Evolutionary conservation across 2,113 vertebrate species (phyloP), one percentile per base, ranked within the genome.

Genomic region (Toxotes chatareus): DNA sequence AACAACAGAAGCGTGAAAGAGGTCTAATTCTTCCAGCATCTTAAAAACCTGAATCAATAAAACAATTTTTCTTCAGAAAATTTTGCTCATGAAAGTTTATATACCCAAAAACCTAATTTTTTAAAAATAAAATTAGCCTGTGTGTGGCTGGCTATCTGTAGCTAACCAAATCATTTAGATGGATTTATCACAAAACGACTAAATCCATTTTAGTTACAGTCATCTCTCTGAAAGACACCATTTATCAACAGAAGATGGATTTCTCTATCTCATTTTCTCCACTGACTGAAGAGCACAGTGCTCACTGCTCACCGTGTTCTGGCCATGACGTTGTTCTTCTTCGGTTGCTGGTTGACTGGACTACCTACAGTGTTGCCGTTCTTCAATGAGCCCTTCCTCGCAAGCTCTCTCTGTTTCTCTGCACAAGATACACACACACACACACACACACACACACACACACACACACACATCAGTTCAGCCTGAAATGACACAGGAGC

Each of bases 251-350:
- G 38, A 51, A 19, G 21, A 40, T 6, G 21, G 34, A 53, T 16
- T 16, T 47, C 14, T 1, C 13, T 34, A 44, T 42, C 0, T 57
- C 19, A 34, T 69, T 79, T 61, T 63, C 65, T 40, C 66, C 5
- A 38, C 0, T 11, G 53, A n/a, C 31, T 4, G 1, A 10, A 12
- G 3, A 62, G 23, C 34, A 13, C 59, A 44, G 51, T 2, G 47
- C 0, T 55, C 7, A 1, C 13, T 16, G 85, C 88, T 92, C 93
- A 99, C 98, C 98, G 97, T 94, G 98, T 99, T 84, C 98, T 94
- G 89, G 97, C 98, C 97, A 99, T 99, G 82, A 99, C 97, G 0
- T 98, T 99, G 94, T 98, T 99, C 95, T 99, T 99, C 96, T 99
- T 99, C 79, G 98, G 98, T 87, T 99, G 98, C 87, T 99, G 98